Percentiles rank a stretch among this genome's conserved stretches.
These are phyloP conservation scores for Chinchilla lanigera DNA, from an alignment of 2,113 vertebrate genomes.

Conservation along the genomic window DNA sequence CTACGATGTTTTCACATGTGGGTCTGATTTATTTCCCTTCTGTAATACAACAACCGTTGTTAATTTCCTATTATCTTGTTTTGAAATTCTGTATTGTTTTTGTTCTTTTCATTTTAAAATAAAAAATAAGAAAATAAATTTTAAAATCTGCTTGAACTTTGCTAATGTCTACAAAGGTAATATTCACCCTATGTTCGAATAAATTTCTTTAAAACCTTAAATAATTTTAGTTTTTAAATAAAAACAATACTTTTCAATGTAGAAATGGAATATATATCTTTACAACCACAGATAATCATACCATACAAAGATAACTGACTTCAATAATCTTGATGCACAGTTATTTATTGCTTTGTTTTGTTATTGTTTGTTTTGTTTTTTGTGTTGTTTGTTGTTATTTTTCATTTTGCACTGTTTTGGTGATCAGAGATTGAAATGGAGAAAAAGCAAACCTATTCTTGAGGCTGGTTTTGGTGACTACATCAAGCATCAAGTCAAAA, in stretches of 20 bases:
- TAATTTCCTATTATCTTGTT: too few relatives aligned
- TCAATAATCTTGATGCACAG: not conserved
- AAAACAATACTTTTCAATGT: not conserved
- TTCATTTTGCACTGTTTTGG: not conserved
- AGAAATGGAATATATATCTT: not conserved
- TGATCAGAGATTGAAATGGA: not conserved
- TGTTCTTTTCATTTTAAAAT: too few relatives aligned
- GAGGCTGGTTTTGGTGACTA: not conserved
- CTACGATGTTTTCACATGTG: too few relatives aligned
- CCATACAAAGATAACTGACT: not conserved
- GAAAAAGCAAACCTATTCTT: not conserved
- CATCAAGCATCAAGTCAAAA: not conserved
- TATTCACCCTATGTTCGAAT: not conserved
- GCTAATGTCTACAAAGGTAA: not conserved
- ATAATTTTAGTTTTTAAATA: not conserved
- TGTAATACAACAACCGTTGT: too few relatives aligned
- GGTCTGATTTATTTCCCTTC: too few relatives aligned
- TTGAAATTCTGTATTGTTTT: too few relatives aligned
- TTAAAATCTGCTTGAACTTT: not conserved
- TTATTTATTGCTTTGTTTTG: not conserved
- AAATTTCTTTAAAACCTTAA: not conserved
- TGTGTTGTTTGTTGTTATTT: not conserved
- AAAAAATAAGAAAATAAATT: too few relatives aligned
- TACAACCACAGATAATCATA: not conserved
- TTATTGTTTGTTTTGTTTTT: not conserved